These are phyloP conservation scores for Gavialis gangeticus DNA, from an alignment of 2,113 vertebrate species.

Conservation along the genomic window DNA sequence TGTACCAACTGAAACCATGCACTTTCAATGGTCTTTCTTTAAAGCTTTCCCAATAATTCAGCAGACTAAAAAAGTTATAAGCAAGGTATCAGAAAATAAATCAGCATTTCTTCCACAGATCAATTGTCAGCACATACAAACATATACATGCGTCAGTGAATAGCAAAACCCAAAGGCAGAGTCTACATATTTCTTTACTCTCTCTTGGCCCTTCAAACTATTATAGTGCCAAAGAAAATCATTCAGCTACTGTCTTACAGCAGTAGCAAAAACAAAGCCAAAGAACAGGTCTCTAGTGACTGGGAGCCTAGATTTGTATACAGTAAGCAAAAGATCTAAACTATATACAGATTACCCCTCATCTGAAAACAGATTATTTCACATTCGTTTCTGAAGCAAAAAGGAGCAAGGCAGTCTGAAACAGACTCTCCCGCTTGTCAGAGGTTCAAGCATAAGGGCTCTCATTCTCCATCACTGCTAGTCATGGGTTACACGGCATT, in stretches of 20 bases:
- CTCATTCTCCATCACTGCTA: too few species aligned
- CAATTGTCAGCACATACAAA: not conserved
- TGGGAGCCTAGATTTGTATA: not conserved
- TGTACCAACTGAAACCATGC: not conserved
- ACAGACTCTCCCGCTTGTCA: not conserved
- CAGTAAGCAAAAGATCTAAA: not conserved
- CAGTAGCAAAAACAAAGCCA: slow-evolving; percentile 52
- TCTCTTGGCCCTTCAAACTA: slow-evolving; percentile 2
- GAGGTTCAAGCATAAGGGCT: not conserved
- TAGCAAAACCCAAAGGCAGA: slow-evolving; percentile 15
- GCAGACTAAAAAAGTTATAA: not conserved
- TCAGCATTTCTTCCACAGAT: not conserved
- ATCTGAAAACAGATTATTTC: slow-evolving; percentile 42
- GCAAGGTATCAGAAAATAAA: rapidly evolving
- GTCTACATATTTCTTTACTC: not conserved
- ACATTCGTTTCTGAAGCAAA: slow-evolving; percentile 48
- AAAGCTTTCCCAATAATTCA: not conserved
- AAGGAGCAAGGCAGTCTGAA: not conserved
- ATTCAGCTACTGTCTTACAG: slow-evolving; percentile 40
- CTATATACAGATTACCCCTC: slow-evolving; percentile 15
- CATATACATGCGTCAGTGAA: not conserved
- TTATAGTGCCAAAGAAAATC: slow-evolving; percentile 37
- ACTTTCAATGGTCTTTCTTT: not conserved
- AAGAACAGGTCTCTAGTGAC: slow-evolving; percentile 6
- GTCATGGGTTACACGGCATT: too few species aligned